Evolutionary conservation across 2,888 invertebrate species (phyloP).

Genomic region (Entomobrya multifasciata): DNA sequence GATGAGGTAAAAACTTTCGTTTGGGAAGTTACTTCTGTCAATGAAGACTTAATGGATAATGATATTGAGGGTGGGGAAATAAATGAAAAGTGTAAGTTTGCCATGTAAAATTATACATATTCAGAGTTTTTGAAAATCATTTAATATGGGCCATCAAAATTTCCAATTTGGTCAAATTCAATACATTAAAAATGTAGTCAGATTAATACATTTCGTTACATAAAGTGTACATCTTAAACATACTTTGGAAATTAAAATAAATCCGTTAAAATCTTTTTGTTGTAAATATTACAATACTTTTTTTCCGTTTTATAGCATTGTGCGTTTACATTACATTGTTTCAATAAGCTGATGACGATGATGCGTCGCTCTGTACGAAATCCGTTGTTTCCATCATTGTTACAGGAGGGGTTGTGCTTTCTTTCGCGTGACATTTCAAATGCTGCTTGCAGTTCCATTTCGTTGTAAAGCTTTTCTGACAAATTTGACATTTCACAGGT

Average conservation of each 20-base stretch:
- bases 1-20: slow-evolving; percentile 40
- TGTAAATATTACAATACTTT: slow-evolving; percentile 4
- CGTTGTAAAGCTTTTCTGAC: slow-evolving; percentile 66
- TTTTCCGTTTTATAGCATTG: too few relatives aligned
- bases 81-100: slow-evolving; percentile 37
- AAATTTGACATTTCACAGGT: slow-evolving; percentile 62
- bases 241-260: too few relatives aligned
- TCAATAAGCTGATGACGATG: background rate
- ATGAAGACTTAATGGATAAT: slow-evolving; percentile 30
- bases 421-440: slow-evolving; percentile 52
- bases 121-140: background rate
- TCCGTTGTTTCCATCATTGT: slow-evolving; percentile 53
- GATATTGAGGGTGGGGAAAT: slow-evolving; percentile 32
- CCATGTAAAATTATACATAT: slow-evolving; percentile 40
- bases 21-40: slow-evolving; percentile 63
- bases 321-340: background rate
- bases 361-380: slow-evolving; percentile 12
- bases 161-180: slow-evolving; percentile 14
- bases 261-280: too few relatives aligned
- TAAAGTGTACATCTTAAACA: background rate
- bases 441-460: slow-evolving; percentile 74
- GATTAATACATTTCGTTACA: background rate
- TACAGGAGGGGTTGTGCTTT: background rate
- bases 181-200: background rate
- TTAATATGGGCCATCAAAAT: background rate